A percentile compares a stretch with the other conserved stretches of the same genome.
These are phyloP conservation scores for Oceanites oceanicus DNA, from an alignment of 2,113 vertebrate genomes.

Conservation along the genomic window DNA sequence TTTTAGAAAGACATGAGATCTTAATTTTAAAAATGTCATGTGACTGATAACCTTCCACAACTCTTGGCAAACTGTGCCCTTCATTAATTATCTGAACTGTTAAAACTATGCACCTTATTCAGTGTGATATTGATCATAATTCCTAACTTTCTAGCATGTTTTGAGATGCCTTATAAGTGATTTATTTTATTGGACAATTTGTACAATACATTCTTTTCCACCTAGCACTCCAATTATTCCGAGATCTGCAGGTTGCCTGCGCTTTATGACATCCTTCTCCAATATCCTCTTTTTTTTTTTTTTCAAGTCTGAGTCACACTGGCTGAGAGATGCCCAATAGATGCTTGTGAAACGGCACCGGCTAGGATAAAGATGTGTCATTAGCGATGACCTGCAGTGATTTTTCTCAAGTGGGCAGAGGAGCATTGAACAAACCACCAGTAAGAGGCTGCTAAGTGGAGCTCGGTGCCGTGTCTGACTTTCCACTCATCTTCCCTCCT, in stretches of 20 bases:
- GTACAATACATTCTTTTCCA: not conserved
- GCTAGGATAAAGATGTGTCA: not conserved
- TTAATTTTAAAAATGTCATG: not conserved
- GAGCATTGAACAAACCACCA: slow-evolving; percentile 1
- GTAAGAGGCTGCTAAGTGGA: slow-evolving; percentile 37
- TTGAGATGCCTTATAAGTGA: not conserved
- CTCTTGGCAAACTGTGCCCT: not conserved
- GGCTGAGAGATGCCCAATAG: not conserved
- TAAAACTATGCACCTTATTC: not conserved
- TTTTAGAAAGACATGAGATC: slow-evolving; percentile 14
- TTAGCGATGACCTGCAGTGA: not conserved
- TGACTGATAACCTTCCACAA: not conserved
- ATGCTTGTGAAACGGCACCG: not conserved
- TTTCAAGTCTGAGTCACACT: not conserved
- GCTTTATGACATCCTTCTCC: not conserved
- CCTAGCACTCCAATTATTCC: not conserved
- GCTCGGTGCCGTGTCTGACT: not conserved
- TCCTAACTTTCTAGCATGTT: not conserved
- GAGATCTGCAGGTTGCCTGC: not conserved
- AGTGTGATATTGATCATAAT: not conserved
- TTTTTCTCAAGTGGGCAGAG: slow-evolving; percentile 12
- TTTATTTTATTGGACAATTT: slow-evolving; percentile 3
- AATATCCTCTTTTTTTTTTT: not conserved
- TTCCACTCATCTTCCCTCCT: slow-evolving; percentile 11
- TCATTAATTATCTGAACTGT: not conserved